phyloP scores from a whole-genome alignment of 92 coral and sea anemone genomes.

The Montipora capitata region DNA sequence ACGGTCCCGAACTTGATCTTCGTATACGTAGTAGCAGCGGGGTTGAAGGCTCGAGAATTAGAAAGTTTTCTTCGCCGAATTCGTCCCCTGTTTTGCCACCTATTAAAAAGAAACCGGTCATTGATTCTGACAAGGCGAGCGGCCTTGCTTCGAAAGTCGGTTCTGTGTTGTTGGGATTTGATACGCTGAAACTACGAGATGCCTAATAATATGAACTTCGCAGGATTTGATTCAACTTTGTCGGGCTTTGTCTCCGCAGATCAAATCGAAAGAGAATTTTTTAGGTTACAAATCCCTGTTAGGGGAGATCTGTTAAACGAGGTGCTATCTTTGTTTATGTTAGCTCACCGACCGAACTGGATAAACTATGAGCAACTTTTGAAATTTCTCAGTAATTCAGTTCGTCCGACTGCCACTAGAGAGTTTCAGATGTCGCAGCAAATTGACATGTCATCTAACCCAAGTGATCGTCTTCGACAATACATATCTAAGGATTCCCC shows the following conservation, averaged over 20 bases:
- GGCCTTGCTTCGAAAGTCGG: slow-evolving; percentile 43
- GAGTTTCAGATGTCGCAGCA: slow-evolving; percentile 56
- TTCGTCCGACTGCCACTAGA: slow-evolving; percentile 54
- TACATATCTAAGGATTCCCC: slow-evolving; percentile 56
- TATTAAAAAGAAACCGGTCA: slow-evolving; percentile 32
- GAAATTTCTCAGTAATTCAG: slow-evolving; percentile 72
- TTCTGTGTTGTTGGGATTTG: slow-evolving; percentile 65
- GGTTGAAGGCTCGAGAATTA: neutral
- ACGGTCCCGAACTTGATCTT: slow-evolving; percentile 3
- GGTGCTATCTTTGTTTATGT: slow-evolving; percentile 76
- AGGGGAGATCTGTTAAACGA: slow-evolving; percentile 55
- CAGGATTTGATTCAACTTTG: slow-evolving; percentile 88
- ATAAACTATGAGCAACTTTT: slow-evolving; percentile 87
- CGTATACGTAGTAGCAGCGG: slow-evolving; percentile 6
- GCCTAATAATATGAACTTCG: slow-evolving; percentile 78
- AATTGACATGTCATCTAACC: slow-evolving; percentile 9
- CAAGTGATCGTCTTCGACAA: slow-evolving; percentile 63
- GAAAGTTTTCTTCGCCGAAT: slow-evolving; percentile 39
- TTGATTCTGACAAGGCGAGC: slow-evolving; percentile 24
- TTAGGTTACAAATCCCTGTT: slow-evolving; percentile 75
- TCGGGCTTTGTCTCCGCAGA: slow-evolving; percentile 87
- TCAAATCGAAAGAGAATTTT: slow-evolving; percentile 79
- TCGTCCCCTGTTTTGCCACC: slow-evolving; percentile 82
- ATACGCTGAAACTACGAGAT: slow-evolving; percentile 75
- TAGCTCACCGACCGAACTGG: slow-evolving; percentile 90